These are phyloP conservation scores for Apostichopus parvimensis DNA, from an alignment of 35 echinoderm and acorn worm genomes.

Conservation along the genomic window DNA sequence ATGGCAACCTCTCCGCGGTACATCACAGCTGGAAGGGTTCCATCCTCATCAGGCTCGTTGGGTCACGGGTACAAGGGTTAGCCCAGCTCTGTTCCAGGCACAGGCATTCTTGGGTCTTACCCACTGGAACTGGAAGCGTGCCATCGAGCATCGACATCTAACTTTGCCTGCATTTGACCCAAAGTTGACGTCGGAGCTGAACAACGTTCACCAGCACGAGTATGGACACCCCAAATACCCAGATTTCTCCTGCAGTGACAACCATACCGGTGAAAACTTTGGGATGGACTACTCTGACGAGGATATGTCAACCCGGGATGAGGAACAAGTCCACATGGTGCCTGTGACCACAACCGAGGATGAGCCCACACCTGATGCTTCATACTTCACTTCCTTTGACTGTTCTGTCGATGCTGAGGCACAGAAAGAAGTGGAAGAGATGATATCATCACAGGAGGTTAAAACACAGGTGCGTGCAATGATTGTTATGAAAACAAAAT, in stretches of 20 bases:
- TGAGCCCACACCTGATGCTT: not conserved
- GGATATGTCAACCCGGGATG: not conserved
- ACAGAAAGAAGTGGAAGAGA: no score
- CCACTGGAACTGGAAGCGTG: not conserved
- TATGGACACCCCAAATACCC: not conserved
- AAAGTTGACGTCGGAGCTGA: not conserved
- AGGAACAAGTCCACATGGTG: constrained; percentile 5
- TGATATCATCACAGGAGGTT: no score
- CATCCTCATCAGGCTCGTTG: not conserved
- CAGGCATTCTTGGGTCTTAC: not conserved
- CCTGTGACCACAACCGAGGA: not conserved
- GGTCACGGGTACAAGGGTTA: not conserved
- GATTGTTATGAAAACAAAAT: no score
- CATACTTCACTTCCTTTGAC: no score
- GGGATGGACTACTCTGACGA: not conserved
- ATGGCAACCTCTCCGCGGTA: no score
- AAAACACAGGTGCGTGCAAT: no score
- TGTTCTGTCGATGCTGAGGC: no score
- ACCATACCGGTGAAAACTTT: not conserved
- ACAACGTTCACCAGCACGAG: not conserved
- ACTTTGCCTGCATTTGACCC: not conserved
- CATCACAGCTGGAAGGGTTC: not conserved
- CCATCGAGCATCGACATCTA: not conserved
- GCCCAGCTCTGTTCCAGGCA: not conserved
- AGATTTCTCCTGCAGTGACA: not conserved